Evolutionary conservation across 2,888 invertebrate species (phyloP).

Genomic region (Acanthoscelides obtectus): DNA sequence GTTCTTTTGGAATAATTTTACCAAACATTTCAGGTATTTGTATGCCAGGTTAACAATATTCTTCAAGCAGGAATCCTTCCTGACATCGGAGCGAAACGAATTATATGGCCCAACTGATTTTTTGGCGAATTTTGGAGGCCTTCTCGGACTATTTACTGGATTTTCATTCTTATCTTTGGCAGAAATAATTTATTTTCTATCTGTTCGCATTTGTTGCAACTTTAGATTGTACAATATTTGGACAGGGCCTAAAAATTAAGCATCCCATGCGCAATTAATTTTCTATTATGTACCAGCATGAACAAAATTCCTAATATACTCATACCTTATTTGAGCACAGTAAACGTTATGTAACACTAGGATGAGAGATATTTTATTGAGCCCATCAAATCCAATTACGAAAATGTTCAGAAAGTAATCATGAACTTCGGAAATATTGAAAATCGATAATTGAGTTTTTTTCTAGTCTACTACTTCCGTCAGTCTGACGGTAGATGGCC

Average conservation of each 20-base stretch:
- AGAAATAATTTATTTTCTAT: constrained; percentile 53
- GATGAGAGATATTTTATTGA: no score
- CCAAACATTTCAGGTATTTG: not conserved
- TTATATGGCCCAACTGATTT: constrained; percentile 35
- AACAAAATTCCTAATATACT: no score
- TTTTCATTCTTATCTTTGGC: constrained; percentile 48
- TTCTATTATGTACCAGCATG: no score
- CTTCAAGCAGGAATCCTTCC: constrained; percentile 30
- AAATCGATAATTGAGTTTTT: no score
- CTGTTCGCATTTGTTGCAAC: constrained; percentile 45
- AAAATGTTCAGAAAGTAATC: no score
- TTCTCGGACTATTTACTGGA: constrained; percentile 39
- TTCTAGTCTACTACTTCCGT: no score
- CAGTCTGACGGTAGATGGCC: no score
- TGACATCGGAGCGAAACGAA: constrained; percentile 34
- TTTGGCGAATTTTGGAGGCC: constrained; percentile 35
- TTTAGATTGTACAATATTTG: constrained; percentile 32
- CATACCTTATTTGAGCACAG: no score
- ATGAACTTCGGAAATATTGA: no score
- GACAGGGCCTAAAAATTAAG: constrained; percentile 25
- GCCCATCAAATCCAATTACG: no score
- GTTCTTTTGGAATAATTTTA: no score
- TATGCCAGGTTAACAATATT: constrained; percentile 23
- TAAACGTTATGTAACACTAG: no score
- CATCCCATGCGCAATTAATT: not conserved